Percentiles rank a stretch among this genome's conserved stretches.
phyloP scores from a whole-genome alignment of 2,888 invertebrate genomes.

The Philonicus albiceps region DNA sequence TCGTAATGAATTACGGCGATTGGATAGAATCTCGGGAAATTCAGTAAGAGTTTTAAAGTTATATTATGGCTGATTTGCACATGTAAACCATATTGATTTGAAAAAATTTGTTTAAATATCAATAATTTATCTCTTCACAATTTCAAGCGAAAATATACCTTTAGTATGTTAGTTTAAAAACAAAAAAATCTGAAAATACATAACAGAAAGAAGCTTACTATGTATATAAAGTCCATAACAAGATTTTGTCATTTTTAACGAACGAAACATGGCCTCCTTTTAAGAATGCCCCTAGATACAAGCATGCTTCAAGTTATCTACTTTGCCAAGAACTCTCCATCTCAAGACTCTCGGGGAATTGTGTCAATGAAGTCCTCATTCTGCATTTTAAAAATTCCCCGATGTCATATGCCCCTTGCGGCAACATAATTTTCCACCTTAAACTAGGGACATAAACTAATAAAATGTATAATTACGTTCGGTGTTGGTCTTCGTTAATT shows the following conservation, averaged over 20 bases:
- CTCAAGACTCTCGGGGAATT: conserved; percentile 29
- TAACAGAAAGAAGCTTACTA: neutral
- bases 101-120: neutral
- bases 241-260: neutral
- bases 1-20: too few relatives aligned
- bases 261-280: conserved; percentile 17
- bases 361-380: conserved; percentile 31
- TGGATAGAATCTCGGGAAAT: too few relatives aligned
- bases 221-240: neutral
- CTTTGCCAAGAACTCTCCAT: conserved; percentile 28
- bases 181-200: neutral
- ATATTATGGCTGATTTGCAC: too few relatives aligned
- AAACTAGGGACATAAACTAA: neutral
- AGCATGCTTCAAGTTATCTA: conserved; percentile 26
- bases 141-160: neutral
- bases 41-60: too few relatives aligned
- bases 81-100: too few relatives aligned
- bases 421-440: neutral
- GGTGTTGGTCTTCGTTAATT: too few relatives aligned
- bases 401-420: neutral
- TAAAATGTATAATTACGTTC: neutral
- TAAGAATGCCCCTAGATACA: conserved; percentile 2
- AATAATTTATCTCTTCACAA: neutral
- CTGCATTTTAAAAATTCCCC: conserved; percentile 6
- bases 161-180: neutral